Base-by-base conservation (phyloP, 2,797 vertebrate genomes). In the Muscicapa striata region DNA sequence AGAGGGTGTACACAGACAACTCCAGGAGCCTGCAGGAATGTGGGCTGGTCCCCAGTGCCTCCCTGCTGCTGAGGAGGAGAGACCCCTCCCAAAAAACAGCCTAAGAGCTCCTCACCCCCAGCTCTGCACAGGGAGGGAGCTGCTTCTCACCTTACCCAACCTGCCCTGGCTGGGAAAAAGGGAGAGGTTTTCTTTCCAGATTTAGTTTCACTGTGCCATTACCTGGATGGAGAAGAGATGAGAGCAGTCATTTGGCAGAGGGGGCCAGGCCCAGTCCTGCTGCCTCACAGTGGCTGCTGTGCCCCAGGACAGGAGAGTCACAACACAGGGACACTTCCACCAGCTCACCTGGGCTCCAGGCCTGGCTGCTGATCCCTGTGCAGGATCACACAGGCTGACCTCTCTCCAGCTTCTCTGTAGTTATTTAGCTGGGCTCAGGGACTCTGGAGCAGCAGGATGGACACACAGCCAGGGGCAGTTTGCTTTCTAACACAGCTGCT, bases 41-140 rank as follows among this genome's bases (percentile, higher is more conserved):
- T 12, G 99, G 98, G 49, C 97, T 99, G 75, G 97, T 91, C 7
- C 97, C 98, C 51, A 99, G 96, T 0, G 95, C 98, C 8, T 94
- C 97, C 1, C 94, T 99, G 74, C 95, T 99, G 87, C 97, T 99
- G 36, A 76, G 92, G 59, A 91, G 94, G 62, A 95, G 27, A 83
- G 51, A 73, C 11, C 77, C 51, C 70, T n/a, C 67, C 70, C 40
- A 21, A 14, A 52, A 49, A 38, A 36, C 66, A 48, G 46, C 22
- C 12, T 66, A 13, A 21, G 51, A 55, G 46, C 45, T 73, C 36
- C 70, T 8, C 27, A 1, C 12, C 38, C 43, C 23, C 30, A 48
- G 16, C 19, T 41, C 67, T 38, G 55, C 49, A 26, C 29, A 10
- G 46, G 20, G 55, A 83, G 59, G 51, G 43, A 91, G 86, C 80